Conservation (phyloP, 2,888 invertebrate species). For the Morpho achilles region DNA sequence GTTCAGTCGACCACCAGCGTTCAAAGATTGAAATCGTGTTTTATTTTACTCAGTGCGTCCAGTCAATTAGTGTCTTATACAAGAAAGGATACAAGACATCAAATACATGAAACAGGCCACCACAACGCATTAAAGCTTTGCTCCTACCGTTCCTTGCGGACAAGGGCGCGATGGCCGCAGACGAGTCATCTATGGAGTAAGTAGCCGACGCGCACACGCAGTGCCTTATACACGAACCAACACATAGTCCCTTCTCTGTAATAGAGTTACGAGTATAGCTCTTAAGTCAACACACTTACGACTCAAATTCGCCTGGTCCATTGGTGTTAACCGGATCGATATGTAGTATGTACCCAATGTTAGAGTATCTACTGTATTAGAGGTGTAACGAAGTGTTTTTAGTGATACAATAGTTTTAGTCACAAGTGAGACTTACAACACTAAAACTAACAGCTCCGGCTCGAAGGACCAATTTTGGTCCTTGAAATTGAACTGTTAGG, state of each 20-base stretch:
- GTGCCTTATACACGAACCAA: slow-evolving; percentile 72
- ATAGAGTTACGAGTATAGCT: slow-evolving; percentile 37
- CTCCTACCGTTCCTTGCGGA: slow-evolving; percentile 51
- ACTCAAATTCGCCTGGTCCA: background rate
- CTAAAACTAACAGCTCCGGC: too few relatives aligned
- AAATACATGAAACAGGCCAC: slow-evolving; percentile 7
- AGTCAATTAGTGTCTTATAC: too few relatives aligned
- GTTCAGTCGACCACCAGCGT: too few relatives aligned
- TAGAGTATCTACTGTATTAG: slow-evolving; percentile 3
- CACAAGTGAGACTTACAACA: too few relatives aligned
- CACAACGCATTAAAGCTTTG: slow-evolving; percentile 3
- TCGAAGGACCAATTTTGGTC: too few relatives aligned
- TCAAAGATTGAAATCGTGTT: too few relatives aligned
- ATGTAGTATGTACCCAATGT: background rate
- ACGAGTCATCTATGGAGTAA: slow-evolving; percentile 62
- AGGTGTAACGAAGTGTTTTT: slow-evolving; percentile 7
- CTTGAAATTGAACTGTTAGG: too few relatives aligned
- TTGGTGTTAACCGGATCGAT: background rate
- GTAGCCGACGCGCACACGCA: slow-evolving; percentile 68
- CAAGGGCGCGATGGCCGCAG: slow-evolving; percentile 50
- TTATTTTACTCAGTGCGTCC: too few relatives aligned
- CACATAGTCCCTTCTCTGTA: slow-evolving; percentile 72
- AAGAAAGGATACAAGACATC: slow-evolving; percentile 16
- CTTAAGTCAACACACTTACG: background rate
- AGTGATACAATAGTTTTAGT: background rate